Evolutionary conservation across 2,888 invertebrate genomes (phyloP).

Genomic region (Metacarcinus magister): DNA sequence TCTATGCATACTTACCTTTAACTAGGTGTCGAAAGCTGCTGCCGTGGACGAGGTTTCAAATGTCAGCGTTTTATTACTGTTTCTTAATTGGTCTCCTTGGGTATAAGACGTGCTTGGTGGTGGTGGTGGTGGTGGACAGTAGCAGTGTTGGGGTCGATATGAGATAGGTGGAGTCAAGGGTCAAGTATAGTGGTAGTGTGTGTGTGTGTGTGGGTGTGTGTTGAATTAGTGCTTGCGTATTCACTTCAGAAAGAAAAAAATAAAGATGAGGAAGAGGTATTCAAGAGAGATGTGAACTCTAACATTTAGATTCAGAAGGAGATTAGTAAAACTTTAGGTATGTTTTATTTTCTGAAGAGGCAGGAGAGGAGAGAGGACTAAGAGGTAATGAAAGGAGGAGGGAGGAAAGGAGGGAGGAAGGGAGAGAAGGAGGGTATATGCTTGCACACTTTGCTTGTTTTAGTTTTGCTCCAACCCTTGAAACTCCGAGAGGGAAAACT

Average conservation of each 20-base stretch:
- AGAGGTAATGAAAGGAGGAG: neutral
- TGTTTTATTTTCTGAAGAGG: neutral
- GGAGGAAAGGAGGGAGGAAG: neutral
- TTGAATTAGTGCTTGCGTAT: neutral
- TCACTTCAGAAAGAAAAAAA: neutral
- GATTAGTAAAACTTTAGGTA: neutral
- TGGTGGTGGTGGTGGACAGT: neutral
- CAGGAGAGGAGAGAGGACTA: neutral
- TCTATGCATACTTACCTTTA: neutral
- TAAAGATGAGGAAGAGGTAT: neutral
- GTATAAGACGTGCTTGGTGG: no score
- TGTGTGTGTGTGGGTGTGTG: neutral
- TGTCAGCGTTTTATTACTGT: neutral
- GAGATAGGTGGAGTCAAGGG: neutral
- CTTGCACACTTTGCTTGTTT: neutral
- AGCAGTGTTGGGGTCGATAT: neutral
- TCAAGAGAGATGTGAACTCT: neutral
- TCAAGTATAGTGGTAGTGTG: neutral
- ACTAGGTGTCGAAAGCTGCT: neutral
- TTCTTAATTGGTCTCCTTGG: neutral
- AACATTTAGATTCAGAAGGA: neutral
- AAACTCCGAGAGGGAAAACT: neutral
- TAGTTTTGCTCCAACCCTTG: neutral
- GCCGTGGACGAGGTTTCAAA: slow-evolving; percentile 17
- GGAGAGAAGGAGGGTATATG: neutral